A percentile compares a stretch with the other conserved stretches of the same genome.
These are phyloP conservation scores for Opisthocomus hoazin DNA, from an alignment of 2,113 vertebrate species.

Conservation along the genomic window DNA sequence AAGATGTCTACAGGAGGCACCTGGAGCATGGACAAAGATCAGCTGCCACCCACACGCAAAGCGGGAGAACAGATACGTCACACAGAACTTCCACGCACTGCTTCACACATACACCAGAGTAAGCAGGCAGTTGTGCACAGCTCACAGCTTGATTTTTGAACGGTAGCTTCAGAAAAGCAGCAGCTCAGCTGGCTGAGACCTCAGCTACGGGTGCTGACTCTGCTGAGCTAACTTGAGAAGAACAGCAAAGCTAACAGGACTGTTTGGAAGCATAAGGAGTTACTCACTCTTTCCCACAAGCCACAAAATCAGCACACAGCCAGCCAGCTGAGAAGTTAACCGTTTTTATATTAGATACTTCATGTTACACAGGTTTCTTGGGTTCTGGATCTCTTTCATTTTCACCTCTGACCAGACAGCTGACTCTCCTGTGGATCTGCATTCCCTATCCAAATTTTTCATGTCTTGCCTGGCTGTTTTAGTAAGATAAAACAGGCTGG, in stretches of 20 bases:
- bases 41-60: rapidly evolving
- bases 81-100: not conserved
- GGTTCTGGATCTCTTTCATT: not conserved
- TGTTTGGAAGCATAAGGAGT: not conserved
- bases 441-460: not conserved
- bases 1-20: not conserved
- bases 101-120: not conserved
- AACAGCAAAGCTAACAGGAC: not conserved
- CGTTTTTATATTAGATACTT: not conserved
- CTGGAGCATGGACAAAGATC: not conserved
- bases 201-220: not conserved
- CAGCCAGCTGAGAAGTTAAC: not conserved
- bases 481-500: not conserved
- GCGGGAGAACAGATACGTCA: rapidly evolving
- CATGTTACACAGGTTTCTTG: not conserved
- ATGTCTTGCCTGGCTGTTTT: not conserved
- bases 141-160: not conserved
- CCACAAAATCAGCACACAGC: not conserved
- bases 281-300: not conserved
- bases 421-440: not conserved
- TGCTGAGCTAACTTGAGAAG: not conserved
- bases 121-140: not conserved
- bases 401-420: not conserved
- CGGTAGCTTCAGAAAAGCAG: not conserved
- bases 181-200: not conserved